Evolutionary conservation across 2,888 invertebrate genomes (phyloP).

Genomic region (Lithophane semibrunnea): DNA sequence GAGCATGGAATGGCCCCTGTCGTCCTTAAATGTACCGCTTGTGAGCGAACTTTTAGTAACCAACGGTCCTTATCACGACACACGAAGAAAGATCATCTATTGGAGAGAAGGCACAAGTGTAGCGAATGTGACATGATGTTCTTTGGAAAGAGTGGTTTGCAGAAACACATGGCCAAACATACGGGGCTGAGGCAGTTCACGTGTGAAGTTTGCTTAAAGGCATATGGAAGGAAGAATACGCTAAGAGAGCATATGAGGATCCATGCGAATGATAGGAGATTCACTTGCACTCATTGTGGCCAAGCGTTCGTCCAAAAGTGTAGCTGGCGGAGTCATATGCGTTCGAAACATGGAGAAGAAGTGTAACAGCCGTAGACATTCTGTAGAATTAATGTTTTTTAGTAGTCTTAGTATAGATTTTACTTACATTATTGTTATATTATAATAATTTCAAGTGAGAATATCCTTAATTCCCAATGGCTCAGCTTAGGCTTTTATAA

Average conservation of each 20-base stretch:
- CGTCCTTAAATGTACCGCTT: slow-evolving; percentile 77
- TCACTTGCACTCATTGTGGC: slow-evolving; percentile 70
- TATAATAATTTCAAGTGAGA: slow-evolving; percentile 1
- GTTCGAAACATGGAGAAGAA: slow-evolving; percentile 72
- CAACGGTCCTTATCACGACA: slow-evolving; percentile 75
- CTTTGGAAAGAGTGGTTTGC: slow-evolving; percentile 71
- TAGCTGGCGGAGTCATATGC: slow-evolving; percentile 82
- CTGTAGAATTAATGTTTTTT: slow-evolving; percentile 3
- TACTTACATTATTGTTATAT: slow-evolving; percentile 17
- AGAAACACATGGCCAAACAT: slow-evolving; percentile 78
- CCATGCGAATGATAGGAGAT: slow-evolving; percentile 71
- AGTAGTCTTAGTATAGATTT: slow-evolving; percentile 21
- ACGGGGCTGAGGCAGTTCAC: slow-evolving; percentile 75
- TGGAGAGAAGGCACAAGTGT: slow-evolving; percentile 83
- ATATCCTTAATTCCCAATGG: background rate
- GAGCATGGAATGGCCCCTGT: slow-evolving; percentile 75
- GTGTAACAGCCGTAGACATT: slow-evolving; percentile 36
- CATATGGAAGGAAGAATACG: slow-evolving; percentile 76
- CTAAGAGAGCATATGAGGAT: slow-evolving; percentile 78
- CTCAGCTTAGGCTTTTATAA: background rate
- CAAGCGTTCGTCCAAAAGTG: slow-evolving; percentile 76
- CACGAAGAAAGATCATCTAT: slow-evolving; percentile 81
- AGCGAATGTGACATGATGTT: slow-evolving; percentile 83
- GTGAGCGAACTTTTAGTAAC: slow-evolving; percentile 76
- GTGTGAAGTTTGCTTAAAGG: slow-evolving; percentile 79